Evolutionary conservation across 2,888 invertebrate genomes (phyloP).

Genomic region (Epsilonema sp.): DNA sequence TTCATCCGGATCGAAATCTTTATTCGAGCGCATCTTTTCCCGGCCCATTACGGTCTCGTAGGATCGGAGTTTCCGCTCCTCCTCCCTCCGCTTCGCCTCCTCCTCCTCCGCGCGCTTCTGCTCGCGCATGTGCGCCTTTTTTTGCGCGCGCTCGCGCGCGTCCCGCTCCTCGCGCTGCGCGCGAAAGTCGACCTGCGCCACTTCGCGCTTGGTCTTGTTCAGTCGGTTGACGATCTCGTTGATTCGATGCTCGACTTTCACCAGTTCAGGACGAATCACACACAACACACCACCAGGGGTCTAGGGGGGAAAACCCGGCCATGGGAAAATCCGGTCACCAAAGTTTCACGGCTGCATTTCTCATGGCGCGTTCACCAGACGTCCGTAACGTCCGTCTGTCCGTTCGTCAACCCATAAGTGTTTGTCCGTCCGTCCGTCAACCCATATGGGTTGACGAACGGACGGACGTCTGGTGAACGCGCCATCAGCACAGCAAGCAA

Average conservation of each 20-base stretch:
- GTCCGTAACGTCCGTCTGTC: too few species aligned
- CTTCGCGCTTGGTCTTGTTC: conserved; percentile 72
- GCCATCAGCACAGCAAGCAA: too few species aligned
- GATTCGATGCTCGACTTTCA: conserved; percentile 62
- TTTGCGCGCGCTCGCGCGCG: conserved; percentile 57
- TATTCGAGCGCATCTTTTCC: conserved; percentile 30
- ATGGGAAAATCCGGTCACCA: too few species aligned
- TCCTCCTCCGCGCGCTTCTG: conserved; percentile 48
- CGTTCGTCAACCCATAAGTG: too few species aligned
- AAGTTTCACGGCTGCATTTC: too few species aligned
- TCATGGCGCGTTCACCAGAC: too few species aligned
- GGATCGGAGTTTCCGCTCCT: conserved; percentile 27
- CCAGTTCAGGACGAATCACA: too few species aligned
- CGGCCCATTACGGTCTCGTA: conserved; percentile 23
- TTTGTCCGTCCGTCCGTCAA: too few species aligned
- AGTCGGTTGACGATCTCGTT: conserved; percentile 80
- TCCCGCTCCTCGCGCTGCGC: conserved; percentile 65
- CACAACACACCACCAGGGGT: conserved; percentile 43
- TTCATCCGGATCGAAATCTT: conserved; percentile 28
- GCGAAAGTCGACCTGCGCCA: conserved; percentile 48
- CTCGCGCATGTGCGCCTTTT: conserved; percentile 53
- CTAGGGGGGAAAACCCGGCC: too few species aligned
- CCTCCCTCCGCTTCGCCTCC: conserved; percentile 29
- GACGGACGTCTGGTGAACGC: too few species aligned
- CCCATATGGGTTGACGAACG: too few species aligned